Evolutionary conservation across 2,113 vertebrate species (phyloP), one percentile per base, ranked within the genome.

Genomic region (Sorex fumeus): DNA sequence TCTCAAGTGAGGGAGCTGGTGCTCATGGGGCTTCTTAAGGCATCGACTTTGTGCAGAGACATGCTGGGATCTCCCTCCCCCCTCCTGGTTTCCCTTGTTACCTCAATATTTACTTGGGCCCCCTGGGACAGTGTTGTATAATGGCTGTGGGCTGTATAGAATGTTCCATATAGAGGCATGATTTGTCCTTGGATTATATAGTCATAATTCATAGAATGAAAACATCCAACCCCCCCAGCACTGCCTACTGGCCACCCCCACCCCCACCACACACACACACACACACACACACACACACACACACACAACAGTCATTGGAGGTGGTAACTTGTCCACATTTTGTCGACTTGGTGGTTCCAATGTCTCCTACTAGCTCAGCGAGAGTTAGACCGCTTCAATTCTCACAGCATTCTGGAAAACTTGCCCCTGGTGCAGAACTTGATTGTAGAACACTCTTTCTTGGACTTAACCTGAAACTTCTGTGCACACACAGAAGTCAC

Each of bases 41-140:
- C 23, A 10, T 5, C 72, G 25, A 0, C 0, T 0, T 30, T 28
- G 0, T 1, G 16, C 71, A 23, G 15, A 1, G 8, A 0, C 43
- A 27, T 78, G 53, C 18, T 53, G 53, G 18, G 18, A 15, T 53
- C 21, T 16, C 19, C 32, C 66, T 85, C n/a, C 32, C 27, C 8
- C 45, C 32, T 30, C 34, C 57, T 3, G 3, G 8, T 43, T 27
- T 64, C 66, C 84, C 13, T 23, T 8, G 30, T 27, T 30, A 25
- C 13, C 60, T 75, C 83, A 66, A 18, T 57, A 93, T 89, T 6
- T 7, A 82, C 28, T 30, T 50, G 11, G 34, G 74, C 53, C 53
- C 18, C 18, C 53, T n/a, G 13, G 9, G 45, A 6, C 18, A 4
- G 25, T 71, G 47, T 43, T 27, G 45, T 76, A 7, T 62, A 34